Base-by-base conservation (phyloP, 2,888 invertebrate genomes). In the Timandra comae region DNA sequence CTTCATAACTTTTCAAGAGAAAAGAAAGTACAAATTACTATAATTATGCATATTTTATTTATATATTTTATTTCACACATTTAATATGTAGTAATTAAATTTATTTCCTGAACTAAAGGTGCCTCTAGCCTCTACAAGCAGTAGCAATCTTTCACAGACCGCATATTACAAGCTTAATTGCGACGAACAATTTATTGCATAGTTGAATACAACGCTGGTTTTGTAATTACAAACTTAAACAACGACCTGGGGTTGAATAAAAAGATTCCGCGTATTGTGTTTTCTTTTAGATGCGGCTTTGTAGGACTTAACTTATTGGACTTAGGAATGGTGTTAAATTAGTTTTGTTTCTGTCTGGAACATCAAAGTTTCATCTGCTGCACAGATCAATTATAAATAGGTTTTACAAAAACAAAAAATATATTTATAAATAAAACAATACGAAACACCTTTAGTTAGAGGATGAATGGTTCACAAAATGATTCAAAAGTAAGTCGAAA, bases 111-210 rank as follows among this genome's bases (percentile, higher is more conserved):
- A 36, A 49, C 49, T 55, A 53, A 52, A 57, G 49, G 48, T 49
- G 43, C 31, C 33, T 16, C 27, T 21, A 44, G 40, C 33, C n/a
- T n/a, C n/a, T 21, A 29, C 27, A 31, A 16, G 27, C 35, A 27
- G 40, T 37, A 48, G 46, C 52, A 47, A 52, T 56, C 54, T 53
- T 55, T 50, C 52, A 49, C 46, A 29, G 29, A 51, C 63, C 59
- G 55, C 60, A 61, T 61, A 62, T 59, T 54, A 55, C 51, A 44
- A 46, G 54, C 56, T 56, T 66, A 72, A 73, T 70, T 71, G 64
- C 62, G 52, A 52, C 46, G 54, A 58, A 59, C 64, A 64, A 74
- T 74, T 74, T 72, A 73, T 70, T 38, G 70, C 33, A 24, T 28
- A 26, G 28, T 12, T 34, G 29, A 25, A 34, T 16, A 16, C 33